Evolutionary conservation across 2,888 invertebrate genomes (phyloP).

Genomic region (Heterodera filipjevi): DNA sequence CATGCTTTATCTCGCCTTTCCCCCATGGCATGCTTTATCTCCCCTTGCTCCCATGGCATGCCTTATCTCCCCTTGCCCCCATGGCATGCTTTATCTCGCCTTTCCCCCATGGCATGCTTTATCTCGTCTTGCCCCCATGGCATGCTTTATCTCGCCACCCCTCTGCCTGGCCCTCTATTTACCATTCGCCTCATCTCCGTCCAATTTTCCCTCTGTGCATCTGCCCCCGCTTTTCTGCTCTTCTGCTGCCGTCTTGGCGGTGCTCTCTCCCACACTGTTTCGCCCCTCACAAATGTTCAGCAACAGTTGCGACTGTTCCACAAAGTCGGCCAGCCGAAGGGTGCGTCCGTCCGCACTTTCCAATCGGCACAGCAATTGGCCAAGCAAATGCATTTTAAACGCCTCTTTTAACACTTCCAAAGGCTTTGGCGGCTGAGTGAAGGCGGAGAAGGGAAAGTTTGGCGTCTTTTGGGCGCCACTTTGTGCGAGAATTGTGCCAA

Average conservation of each 20-base stretch:
- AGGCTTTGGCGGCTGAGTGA: conserved; percentile 48
- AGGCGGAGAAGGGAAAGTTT: conserved; percentile 33
- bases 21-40: too few species aligned
- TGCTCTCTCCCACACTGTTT: not conserved
- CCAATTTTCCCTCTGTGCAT: not conserved
- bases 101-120: too few species aligned
- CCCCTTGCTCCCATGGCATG: too few species aligned
- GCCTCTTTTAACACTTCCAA: conserved; percentile 51
- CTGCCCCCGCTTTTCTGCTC: not conserved
- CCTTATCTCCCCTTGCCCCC: too few species aligned
- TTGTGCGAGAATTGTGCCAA: conserved; percentile 11
- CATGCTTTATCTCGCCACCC: conserved; percentile 3
- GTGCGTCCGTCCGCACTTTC: conserved; percentile 23
- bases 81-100: too few species aligned
- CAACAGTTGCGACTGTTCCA: conserved; percentile 57
- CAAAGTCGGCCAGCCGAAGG: conserved; percentile 43
- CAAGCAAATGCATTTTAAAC: conserved; percentile 56
- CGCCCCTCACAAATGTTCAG: conserved; percentile 38
- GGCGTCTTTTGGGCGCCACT: conserved; percentile 27
- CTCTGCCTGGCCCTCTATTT: not conserved
- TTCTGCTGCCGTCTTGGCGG: not conserved
- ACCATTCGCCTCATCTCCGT: not conserved
- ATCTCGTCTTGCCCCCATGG: conserved; percentile 6
- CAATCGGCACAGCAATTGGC: conserved; percentile 52
- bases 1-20: too few species aligned